Evolutionary conservation across 1,140 invertebrate genomes (phyloP).

Genomic region (Vanessa tameamea): DNA sequence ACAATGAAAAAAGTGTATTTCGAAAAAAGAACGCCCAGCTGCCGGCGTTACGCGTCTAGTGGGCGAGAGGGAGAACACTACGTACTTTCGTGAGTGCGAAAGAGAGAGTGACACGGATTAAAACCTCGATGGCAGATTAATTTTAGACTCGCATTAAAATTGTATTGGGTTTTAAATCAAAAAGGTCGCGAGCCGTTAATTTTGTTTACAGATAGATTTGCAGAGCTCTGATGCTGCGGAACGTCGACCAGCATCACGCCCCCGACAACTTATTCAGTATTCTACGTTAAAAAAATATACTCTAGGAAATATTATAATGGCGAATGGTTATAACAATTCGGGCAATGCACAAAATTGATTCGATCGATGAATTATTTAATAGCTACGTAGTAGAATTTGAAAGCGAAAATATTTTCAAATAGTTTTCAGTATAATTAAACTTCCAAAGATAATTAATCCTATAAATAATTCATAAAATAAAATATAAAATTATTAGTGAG

Average conservation of each 20-base stretch:
- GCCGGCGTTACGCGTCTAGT: conserved; percentile 65
- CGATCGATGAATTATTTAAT: too few species aligned
- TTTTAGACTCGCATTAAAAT: conserved; percentile 69
- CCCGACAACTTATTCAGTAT: too few species aligned
- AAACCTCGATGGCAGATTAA: conserved; percentile 59
- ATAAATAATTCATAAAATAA: too few species aligned
- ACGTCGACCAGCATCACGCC: conserved; percentile 17
- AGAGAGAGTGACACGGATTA: conserved; percentile 58
- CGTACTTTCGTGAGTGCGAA: conserved; percentile 39
- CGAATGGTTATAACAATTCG: too few species aligned
- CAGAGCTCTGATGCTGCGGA: conserved; percentile 28
- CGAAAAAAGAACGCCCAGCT: conserved; percentile 71
- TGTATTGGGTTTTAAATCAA: conserved; percentile 64
- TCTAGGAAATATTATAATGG: too few species aligned
- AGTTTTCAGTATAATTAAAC: too few species aligned
- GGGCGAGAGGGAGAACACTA: conserved; percentile 42
- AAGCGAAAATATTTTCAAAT: too few species aligned
- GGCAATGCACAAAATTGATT: too few species aligned
- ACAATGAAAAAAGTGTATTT: conserved; percentile 59
- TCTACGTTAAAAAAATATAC: too few species aligned
- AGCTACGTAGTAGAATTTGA: too few species aligned
- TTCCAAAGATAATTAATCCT: too few species aligned
- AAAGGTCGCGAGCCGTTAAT: conserved; percentile 61
- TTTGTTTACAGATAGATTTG: conserved; percentile 61
- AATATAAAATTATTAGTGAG: too few species aligned